These are phyloP conservation scores for Lepus timidus DNA, from an alignment of 2,113 vertebrate species.

Conservation along the genomic window DNA sequence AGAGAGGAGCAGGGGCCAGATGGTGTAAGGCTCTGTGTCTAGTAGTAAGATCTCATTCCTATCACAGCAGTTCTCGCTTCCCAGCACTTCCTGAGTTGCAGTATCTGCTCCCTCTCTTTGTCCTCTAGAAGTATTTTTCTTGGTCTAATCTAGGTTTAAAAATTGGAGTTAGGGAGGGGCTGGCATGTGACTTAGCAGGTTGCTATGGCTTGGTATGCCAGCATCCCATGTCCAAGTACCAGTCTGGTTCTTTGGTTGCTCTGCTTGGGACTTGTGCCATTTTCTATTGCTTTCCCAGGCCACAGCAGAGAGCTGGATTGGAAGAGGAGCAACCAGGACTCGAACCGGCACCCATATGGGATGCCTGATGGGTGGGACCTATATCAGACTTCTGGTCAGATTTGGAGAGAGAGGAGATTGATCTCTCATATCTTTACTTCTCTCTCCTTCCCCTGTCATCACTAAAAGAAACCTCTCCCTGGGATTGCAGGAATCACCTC, in stretches of 20 bases:
- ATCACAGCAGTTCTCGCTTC: neutral
- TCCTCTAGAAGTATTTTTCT: neutral
- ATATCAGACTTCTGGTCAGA: neutral
- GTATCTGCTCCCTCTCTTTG: neutral
- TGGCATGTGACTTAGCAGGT: too few species aligned
- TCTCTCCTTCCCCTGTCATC: neutral
- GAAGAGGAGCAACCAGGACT: too few species aligned
- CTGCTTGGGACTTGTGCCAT: too few species aligned
- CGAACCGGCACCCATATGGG: neutral
- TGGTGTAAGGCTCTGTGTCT: neutral
- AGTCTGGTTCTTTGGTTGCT: too few species aligned
- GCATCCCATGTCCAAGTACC: too few species aligned
- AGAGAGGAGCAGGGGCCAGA: neutral
- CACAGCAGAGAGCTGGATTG: too few species aligned
- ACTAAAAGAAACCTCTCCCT: neutral
- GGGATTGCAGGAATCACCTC: too few species aligned
- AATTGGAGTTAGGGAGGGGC: neutral
- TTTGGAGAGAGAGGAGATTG: neutral
- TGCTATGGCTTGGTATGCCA: too few species aligned
- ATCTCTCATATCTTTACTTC: neutral
- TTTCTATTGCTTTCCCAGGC: too few species aligned
- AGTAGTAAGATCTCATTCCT: neutral
- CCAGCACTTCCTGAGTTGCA: neutral
- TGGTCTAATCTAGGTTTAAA: neutral
- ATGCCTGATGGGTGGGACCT: neutral